These are phyloP conservation scores for Galeopsomyia nigrocyanea DNA, from an alignment of 2,888 invertebrate species.

Conservation along the genomic window DNA sequence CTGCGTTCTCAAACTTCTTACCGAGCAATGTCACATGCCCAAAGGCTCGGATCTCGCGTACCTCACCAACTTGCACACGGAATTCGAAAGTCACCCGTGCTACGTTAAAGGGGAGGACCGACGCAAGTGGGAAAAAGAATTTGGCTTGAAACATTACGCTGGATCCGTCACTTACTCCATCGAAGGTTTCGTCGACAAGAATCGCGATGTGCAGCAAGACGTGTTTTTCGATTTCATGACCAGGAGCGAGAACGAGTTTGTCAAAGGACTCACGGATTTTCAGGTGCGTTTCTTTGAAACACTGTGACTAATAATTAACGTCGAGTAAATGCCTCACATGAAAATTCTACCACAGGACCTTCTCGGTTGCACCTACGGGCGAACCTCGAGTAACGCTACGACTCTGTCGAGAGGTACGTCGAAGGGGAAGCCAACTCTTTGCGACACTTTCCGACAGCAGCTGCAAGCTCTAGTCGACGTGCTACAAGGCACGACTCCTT, in stretches of 20 bases:
- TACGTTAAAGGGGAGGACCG: conserved; percentile 89
- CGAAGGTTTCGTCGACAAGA: conserved; percentile 92
- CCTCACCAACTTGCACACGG: conserved; percentile 87
- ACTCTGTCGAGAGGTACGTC: conserved; percentile 87
- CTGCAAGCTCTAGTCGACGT: conserved; percentile 91
- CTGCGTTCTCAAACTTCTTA: conserved; percentile 87
- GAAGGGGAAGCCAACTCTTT: conserved; percentile 90
- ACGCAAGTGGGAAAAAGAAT: conserved; percentile 90
- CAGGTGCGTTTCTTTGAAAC: conserved; percentile 50
- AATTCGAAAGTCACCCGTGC: conserved; percentile 86
- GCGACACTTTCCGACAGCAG: conserved; percentile 90
- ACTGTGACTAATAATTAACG: background rate
- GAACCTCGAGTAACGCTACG: conserved; percentile 61
- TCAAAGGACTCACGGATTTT: conserved; percentile 79
- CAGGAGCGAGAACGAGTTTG: conserved; percentile 85
- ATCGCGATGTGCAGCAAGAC: conserved; percentile 92
- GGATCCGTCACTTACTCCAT: conserved; percentile 87
- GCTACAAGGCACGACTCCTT: conserved; percentile 89
- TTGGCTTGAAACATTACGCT: conserved; percentile 91
- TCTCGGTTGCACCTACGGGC: conserved; percentile 62
- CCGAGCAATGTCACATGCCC: conserved; percentile 95
- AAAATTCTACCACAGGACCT: conserved; percentile 64
- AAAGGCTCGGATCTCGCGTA: conserved; percentile 93
- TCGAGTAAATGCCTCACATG: background rate
- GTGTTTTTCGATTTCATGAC: conserved; percentile 92